Conservation (phyloP, 92 coral and sea anemone species). For the Pocillopora grandis region DNA sequence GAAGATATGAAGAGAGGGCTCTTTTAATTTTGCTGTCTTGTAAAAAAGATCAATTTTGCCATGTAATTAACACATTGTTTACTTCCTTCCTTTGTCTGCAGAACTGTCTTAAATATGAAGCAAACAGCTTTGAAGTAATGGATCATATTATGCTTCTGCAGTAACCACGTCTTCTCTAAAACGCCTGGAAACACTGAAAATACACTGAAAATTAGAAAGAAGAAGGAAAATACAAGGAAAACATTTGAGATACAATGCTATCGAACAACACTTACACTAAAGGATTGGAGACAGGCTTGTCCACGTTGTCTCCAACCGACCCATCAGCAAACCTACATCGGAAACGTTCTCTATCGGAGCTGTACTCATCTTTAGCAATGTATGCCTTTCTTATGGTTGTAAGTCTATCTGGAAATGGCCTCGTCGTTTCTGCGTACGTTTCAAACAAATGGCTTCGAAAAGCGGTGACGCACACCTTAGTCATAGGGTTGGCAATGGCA, state of each 20-base stretch:
- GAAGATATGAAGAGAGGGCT: neutral
- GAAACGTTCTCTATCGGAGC: constrained; percentile 21
- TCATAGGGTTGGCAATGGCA: constrained; percentile 79
- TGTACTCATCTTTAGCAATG: constrained; percentile 21
- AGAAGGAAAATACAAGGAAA: neutral
- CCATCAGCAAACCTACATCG: neutral
- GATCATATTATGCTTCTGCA: neutral
- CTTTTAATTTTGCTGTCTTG: neutral
- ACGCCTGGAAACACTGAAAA: neutral
- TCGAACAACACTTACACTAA: neutral
- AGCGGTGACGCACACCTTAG: constrained; percentile 67
- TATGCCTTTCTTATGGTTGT: constrained; percentile 59
- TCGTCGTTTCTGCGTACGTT: constrained; percentile 77
- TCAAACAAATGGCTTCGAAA: constrained; percentile 60
- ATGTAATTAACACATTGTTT: neutral
- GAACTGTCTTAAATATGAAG: neutral
- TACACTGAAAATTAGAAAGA: neutral
- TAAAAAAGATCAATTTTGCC: neutral
- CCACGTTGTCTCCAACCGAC: neutral
- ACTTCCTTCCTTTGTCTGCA: neutral
- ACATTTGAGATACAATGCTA: neutral
- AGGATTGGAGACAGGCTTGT: neutral
- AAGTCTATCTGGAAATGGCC: constrained; percentile 71
- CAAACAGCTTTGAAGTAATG: neutral
- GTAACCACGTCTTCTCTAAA: neutral